Evolutionary conservation across 1,140 invertebrate genomes (phyloP).

Genomic region (Matsumurasca onukii): DNA sequence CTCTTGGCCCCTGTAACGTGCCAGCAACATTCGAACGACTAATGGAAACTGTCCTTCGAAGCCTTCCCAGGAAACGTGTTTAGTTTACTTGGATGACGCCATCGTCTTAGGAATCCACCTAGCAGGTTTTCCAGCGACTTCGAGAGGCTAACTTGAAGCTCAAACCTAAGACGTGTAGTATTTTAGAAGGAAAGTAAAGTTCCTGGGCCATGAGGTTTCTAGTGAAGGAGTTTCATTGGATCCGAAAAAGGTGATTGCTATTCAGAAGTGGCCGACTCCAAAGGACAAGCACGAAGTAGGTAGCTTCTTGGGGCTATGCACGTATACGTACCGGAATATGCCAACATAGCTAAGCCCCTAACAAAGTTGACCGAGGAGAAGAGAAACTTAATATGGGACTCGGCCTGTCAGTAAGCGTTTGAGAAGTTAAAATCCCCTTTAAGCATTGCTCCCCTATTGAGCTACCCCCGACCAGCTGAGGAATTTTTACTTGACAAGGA

Average conservation of each 20-base stretch:
- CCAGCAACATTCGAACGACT: background rate
- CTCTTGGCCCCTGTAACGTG: background rate
- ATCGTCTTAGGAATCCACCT: background rate
- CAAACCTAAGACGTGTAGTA: background rate
- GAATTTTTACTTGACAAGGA: background rate
- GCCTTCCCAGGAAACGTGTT: background rate
- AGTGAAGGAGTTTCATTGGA: constrained; percentile 11
- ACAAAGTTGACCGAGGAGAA: background rate
- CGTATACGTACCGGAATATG: background rate
- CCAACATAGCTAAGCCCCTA: background rate
- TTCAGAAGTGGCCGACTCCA: background rate
- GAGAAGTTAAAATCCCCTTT: background rate
- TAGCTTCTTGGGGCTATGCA: background rate
- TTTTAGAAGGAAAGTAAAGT: constrained; percentile 18
- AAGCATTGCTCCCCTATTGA: background rate
- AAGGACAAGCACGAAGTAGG: background rate
- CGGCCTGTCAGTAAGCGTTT: background rate
- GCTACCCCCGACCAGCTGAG: background rate
- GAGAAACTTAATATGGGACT: background rate
- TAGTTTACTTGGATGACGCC: background rate
- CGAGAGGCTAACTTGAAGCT: constrained; percentile 15
- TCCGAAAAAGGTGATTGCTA: background rate
- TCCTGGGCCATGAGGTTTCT: constrained; percentile 1
- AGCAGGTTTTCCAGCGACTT: background rate
- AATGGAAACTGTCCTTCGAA: background rate